Evolutionary conservation across 2,797 vertebrate species (phyloP).

Genomic region (Harpagifer antarcticus): DNA sequence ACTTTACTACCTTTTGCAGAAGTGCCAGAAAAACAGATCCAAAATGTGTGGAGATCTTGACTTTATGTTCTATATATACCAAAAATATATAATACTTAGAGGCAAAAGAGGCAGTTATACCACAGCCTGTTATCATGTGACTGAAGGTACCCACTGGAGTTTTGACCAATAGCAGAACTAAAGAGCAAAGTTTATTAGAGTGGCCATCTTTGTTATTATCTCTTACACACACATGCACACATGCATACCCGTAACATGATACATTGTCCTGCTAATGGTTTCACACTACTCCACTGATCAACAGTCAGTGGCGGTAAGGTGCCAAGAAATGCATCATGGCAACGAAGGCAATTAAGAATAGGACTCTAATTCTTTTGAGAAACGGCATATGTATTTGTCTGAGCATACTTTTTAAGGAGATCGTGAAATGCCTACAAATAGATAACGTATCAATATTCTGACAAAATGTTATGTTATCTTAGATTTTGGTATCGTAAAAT

Average conservation of each 20-base stretch:
- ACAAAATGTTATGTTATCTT: too few species aligned
- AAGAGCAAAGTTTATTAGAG: background rate
- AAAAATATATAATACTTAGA: background rate
- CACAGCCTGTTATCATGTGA: background rate
- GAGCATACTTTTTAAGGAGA: too few species aligned
- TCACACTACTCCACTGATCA: background rate
- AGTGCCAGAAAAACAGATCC: background rate
- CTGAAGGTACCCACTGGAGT: background rate
- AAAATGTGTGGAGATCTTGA: background rate
- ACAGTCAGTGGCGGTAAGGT: background rate
- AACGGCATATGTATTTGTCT: too few species aligned
- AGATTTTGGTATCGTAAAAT: too few species aligned
- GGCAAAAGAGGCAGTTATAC: background rate
- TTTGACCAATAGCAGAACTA: background rate
- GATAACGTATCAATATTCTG: too few species aligned
- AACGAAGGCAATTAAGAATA: background rate
- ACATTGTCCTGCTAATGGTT: background rate
- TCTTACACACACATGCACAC: background rate
- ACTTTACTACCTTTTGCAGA: slow-evolving; percentile 27
- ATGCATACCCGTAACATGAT: background rate
- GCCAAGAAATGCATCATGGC: background rate
- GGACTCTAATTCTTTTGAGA: too few species aligned
- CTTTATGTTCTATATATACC: background rate
- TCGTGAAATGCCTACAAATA: too few species aligned
- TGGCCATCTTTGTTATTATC: background rate